Conservation (phyloP, 2,113 vertebrate genomes). For the Boleophthalmus pectinirostris region DNA sequence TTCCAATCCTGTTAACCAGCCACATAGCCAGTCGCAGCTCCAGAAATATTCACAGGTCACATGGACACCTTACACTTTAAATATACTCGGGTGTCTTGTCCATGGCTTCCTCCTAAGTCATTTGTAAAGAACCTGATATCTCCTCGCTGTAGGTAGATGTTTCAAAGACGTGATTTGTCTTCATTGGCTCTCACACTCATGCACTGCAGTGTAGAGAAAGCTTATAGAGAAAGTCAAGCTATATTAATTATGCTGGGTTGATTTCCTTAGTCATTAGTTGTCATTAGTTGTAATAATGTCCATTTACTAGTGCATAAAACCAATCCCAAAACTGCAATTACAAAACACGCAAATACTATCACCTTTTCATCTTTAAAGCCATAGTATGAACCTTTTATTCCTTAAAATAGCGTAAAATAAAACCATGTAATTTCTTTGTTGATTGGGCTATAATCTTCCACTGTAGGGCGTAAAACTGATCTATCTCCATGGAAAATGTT, state of each 20-base stretch:
- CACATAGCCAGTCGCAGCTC: constrained; percentile 40
- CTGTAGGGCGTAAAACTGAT: too few relatives aligned
- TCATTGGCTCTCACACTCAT: background rate
- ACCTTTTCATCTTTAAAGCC: background rate
- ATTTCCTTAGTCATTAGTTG: too few relatives aligned
- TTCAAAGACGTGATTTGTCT: background rate
- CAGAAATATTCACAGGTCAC: constrained; percentile 29
- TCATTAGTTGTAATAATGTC: too few relatives aligned
- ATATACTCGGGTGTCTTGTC: constrained; percentile 17
- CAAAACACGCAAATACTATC: background rate
- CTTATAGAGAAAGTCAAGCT: background rate
- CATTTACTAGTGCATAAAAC: too few relatives aligned
- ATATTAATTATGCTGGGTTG: too few relatives aligned
- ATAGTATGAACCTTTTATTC: too few relatives aligned
- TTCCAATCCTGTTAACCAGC: constrained; percentile 67
- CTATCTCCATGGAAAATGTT: too few relatives aligned
- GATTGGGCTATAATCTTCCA: too few relatives aligned
- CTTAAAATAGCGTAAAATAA: too few relatives aligned
- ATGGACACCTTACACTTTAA: constrained; percentile 13
- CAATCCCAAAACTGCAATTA: background rate
- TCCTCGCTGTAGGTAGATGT: background rate
- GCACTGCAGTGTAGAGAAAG: background rate
- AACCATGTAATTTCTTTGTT: too few relatives aligned
- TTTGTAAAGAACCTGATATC: background rate
- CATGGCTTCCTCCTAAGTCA: background rate